Evolutionary conservation across 2,797 vertebrate genomes (phyloP).

Genomic region (Bradypus variegatus): DNA sequence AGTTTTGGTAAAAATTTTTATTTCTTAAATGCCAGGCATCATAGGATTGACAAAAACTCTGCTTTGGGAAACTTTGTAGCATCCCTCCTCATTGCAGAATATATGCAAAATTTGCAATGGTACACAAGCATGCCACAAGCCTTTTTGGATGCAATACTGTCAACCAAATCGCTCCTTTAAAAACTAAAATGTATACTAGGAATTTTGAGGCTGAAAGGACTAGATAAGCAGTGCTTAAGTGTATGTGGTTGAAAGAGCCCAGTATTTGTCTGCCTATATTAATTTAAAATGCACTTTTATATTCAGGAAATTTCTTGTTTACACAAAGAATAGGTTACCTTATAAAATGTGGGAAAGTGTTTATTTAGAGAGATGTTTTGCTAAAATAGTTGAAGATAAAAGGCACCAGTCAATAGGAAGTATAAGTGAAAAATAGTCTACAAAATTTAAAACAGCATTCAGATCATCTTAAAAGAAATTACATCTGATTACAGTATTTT

Average conservation of each 20-base stretch:
- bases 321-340: constrained; percentile 46
- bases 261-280: constrained; percentile 64
- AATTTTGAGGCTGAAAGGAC: constrained; percentile 52
- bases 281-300: constrained; percentile 70
- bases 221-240: constrained; percentile 62
- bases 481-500: constrained; percentile 43
- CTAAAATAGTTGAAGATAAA: constrained; percentile 51
- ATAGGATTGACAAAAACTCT: background rate
- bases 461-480: constrained; percentile 50
- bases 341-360: constrained; percentile 48
- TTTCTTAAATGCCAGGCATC: constrained; percentile 35
- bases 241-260: constrained; percentile 65
- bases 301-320: constrained; percentile 63
- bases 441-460: constrained; percentile 53
- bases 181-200: constrained; percentile 50
- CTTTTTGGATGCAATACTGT: constrained; percentile 42
- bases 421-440: constrained; percentile 35
- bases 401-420: constrained; percentile 62
- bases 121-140: background rate
- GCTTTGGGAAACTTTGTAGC: constrained; percentile 51
- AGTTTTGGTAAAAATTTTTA: constrained; percentile 16
- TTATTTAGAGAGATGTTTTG: constrained; percentile 55
- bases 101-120: constrained; percentile 35
- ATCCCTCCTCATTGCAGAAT: constrained; percentile 39
- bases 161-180: constrained; percentile 50